phyloP scores from a whole-genome alignment of 1,140 invertebrate species.

The Rhagoletis zephyria region DNA sequence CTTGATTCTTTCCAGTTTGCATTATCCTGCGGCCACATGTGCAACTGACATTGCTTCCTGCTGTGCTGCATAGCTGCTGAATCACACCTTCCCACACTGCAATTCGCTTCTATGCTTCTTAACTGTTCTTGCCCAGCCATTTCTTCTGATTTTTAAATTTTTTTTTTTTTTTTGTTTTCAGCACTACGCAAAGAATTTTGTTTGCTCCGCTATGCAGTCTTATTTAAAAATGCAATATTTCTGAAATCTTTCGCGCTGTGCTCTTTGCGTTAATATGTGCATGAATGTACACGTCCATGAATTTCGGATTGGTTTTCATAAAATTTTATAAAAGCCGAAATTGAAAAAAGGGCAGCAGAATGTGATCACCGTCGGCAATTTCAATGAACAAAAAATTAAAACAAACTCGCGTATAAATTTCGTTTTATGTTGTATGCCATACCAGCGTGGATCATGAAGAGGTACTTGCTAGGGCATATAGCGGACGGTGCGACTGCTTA shows the following conservation, averaged over 20 bases:
- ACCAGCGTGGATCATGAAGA: not conserved
- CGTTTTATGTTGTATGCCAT: conserved; percentile 33
- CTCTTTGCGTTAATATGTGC: conserved; percentile 3
- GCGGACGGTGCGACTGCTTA: not conserved
- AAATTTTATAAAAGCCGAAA: conserved; percentile 46
- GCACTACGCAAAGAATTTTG: not conserved
- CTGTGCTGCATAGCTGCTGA: conserved; percentile 9
- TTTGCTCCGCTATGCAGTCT: not conserved
- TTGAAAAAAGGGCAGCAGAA: conserved; percentile 29
- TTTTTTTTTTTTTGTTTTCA: not conserved
- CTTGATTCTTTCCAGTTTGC: conserved; percentile 30
- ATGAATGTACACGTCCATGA: no score
- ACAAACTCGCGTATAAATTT: conserved; percentile 28
- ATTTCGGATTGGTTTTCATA: conserved; percentile 22
- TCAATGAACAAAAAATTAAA: conserved; percentile 25
- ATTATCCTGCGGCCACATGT: conserved; percentile 37
- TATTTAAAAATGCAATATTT: conserved; percentile 50
- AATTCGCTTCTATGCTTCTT: not conserved
- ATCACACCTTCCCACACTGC: not conserved
- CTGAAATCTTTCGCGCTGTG: conserved; percentile 23
- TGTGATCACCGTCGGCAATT: conserved; percentile 46
- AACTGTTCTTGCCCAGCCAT: not conserved
- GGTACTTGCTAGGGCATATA: not conserved
- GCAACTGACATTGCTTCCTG: conserved; percentile 41
- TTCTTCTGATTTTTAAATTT: not conserved